phyloP scores from a whole-genome alignment of 2,113 vertebrate genomes.

The Erpornis zantholeuca region DNA sequence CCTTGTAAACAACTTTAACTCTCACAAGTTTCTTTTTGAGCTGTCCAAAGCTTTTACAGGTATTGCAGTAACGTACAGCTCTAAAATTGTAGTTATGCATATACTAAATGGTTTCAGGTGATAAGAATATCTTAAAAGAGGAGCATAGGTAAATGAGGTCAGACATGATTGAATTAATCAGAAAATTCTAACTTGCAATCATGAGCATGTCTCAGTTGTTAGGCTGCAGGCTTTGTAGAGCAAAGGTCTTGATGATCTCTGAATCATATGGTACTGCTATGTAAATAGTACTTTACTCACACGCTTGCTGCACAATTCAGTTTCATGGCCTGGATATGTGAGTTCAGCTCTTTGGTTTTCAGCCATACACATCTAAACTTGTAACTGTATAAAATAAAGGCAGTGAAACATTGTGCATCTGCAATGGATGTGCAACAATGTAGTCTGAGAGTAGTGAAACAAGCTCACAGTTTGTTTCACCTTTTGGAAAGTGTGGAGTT shows the following conservation, averaged over 20 bases:
- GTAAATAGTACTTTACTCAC: background rate
- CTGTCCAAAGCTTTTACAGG: background rate
- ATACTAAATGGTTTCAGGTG: background rate
- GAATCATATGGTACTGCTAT: background rate
- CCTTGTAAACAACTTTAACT: background rate
- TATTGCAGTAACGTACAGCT: background rate
- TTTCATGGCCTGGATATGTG: fast-evolving
- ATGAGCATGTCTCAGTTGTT: background rate
- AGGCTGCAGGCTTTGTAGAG: background rate
- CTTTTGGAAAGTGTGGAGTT: background rate
- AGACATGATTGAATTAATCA: background rate
- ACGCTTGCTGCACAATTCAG: background rate
- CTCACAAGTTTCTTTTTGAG: background rate
- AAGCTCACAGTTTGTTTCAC: background rate
- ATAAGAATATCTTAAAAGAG: background rate
- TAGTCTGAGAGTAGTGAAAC: background rate
- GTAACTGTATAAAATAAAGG: background rate
- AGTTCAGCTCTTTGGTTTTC: background rate
- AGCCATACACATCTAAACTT: background rate
- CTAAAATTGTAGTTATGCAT: background rate
- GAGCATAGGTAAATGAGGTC: background rate
- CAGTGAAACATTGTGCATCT: fast-evolving
- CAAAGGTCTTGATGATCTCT: background rate
- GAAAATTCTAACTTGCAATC: background rate
- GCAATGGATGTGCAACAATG: background rate